Percentiles rank a stretch among this genome's conserved stretches.
These are phyloP conservation scores for Eugnorisma glareosa DNA, from an alignment of 2,888 invertebrate genomes.

Conservation along the genomic window DNA sequence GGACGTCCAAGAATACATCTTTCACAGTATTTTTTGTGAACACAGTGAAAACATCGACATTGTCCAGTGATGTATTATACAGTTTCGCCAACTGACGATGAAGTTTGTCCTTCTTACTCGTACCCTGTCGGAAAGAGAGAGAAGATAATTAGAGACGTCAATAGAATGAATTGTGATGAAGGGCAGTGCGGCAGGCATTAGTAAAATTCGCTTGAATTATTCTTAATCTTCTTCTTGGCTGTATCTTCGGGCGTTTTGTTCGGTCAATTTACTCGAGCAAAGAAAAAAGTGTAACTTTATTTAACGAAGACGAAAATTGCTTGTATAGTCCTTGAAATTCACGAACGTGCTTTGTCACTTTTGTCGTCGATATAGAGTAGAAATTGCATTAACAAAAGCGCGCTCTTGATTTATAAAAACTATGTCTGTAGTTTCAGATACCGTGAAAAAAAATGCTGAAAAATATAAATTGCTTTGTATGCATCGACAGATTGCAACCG, in stretches of 20 bases:
- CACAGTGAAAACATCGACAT: constrained; percentile 98
- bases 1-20: constrained; percentile 94
- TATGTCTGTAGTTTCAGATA: not conserved
- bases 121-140: constrained; percentile 82
- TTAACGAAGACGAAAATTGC: constrained; percentile 15
- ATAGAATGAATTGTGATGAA: constrained; percentile 53
- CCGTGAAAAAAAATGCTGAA: not conserved
- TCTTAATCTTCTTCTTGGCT: constrained; percentile 42
- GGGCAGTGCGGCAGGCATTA: constrained; percentile 44
- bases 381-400: not conserved
- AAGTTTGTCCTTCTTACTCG: constrained; percentile 94
- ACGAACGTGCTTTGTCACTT: not conserved
- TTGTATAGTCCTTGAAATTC: not conserved
- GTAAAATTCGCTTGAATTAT: constrained; percentile 58
- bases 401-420: not conserved
- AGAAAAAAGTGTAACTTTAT: constrained; percentile 26
- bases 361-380: not conserved
- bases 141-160: constrained; percentile 26
- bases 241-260: constrained; percentile 33
- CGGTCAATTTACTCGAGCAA: constrained; percentile 33
- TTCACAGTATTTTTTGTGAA: constrained; percentile 92
- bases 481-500: constrained; percentile 29
- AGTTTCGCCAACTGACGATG: constrained; percentile 90
- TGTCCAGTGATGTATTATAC: constrained; percentile 94
- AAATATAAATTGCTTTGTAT: constrained; percentile 20